Conservation (phyloP, 1,140 invertebrate genomes). For the Papilio helenus region DNA sequence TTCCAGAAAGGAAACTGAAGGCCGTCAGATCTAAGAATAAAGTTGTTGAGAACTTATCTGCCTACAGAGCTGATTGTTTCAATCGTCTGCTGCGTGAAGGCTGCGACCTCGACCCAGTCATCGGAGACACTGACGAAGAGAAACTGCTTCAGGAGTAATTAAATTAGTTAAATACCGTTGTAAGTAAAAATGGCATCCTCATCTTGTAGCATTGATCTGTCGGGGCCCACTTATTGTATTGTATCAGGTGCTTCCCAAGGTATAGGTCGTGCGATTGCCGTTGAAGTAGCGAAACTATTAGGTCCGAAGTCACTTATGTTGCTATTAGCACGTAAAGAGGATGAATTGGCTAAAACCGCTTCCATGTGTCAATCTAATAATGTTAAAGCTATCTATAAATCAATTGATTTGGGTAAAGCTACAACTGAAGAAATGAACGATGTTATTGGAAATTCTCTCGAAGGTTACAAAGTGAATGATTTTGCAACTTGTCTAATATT, state of each 20-base stretch:
- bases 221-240: constrained; percentile 83
- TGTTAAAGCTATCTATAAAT: constrained; percentile 82
- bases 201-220: constrained; percentile 74
- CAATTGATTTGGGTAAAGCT: constrained; percentile 84
- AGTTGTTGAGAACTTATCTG: constrained; percentile 72
- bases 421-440: constrained; percentile 78
- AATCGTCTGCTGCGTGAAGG: constrained; percentile 75
- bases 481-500: constrained; percentile 90
- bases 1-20: constrained; percentile 73
- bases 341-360: constrained; percentile 86
- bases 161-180: constrained; percentile 47
- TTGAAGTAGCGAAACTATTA: constrained; percentile 86
- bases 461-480: constrained; percentile 65
- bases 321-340: constrained; percentile 89
- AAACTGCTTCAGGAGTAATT: constrained; percentile 71
- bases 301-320: constrained; percentile 87
- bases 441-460: constrained; percentile 77
- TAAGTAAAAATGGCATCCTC: constrained; percentile 78
- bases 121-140: constrained; percentile 74
- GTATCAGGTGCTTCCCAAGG: constrained; percentile 95
- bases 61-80: constrained; percentile 74
- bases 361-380: constrained; percentile 81
- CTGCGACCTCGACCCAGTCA: constrained; percentile 74
- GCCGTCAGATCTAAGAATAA: constrained; percentile 72
- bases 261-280: constrained; percentile 91